Conservation (phyloP, 1,140 invertebrate genomes). For the Ostrea denselamellosa region DNA sequence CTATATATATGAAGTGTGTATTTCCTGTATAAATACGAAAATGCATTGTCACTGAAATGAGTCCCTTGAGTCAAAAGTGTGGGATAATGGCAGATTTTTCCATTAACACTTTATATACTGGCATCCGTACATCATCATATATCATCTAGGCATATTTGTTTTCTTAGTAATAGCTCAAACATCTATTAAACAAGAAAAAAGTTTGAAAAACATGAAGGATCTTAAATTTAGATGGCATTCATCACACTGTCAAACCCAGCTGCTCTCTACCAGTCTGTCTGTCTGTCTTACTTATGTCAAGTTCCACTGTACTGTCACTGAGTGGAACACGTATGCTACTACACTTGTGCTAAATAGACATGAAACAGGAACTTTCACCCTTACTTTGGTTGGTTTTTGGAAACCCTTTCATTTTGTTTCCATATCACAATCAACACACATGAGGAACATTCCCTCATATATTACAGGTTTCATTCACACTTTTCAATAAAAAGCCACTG, state of each 20-base stretch:
- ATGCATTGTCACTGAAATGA: too few relatives aligned
- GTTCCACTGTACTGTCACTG: background rate
- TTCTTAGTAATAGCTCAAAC: background rate
- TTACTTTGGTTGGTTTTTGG: background rate
- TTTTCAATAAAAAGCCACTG: background rate
- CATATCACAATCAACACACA: background rate
- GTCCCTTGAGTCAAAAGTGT: too few relatives aligned
- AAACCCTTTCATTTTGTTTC: background rate
- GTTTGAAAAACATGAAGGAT: background rate
- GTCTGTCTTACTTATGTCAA: conserved; percentile 24
- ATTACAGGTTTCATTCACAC: background rate
- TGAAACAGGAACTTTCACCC: background rate
- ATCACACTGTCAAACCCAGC: background rate
- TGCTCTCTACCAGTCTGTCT: background rate
- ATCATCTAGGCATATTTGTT: background rate
- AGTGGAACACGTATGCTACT: background rate
- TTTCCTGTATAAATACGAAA: too few relatives aligned
- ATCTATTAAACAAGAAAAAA: background rate
- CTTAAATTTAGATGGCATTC: background rate
- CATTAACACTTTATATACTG: too few relatives aligned
- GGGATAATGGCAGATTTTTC: too few relatives aligned
- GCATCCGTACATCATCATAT: background rate
- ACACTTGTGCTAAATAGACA: background rate
- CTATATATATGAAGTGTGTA: too few relatives aligned
- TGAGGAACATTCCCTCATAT: background rate